phyloP scores from a whole-genome alignment of 2,888 invertebrate genomes.

The Sphinx pinastri region DNA sequence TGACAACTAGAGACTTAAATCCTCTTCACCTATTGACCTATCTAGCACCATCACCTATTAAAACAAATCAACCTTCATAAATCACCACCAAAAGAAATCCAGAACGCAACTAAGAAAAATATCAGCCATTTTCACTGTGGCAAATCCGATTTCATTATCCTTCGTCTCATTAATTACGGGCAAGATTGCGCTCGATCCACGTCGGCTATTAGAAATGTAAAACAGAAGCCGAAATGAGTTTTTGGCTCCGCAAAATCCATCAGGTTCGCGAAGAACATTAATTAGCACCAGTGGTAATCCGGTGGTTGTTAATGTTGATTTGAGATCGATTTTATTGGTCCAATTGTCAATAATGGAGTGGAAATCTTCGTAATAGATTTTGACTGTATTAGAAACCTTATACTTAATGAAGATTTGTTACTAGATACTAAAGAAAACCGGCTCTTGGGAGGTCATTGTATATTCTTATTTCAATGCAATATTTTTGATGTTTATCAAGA shows the following conservation, averaged over 20 bases:
- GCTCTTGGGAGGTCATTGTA: no score
- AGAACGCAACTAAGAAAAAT: constrained; percentile 19
- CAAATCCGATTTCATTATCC: constrained; percentile 66
- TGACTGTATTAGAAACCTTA: no score
- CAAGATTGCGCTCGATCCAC: constrained; percentile 57
- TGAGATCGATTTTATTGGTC: constrained; percentile 30
- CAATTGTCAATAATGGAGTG: not conserved
- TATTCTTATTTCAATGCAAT: no score
- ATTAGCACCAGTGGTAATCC: constrained; percentile 53
- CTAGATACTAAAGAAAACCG: no score
- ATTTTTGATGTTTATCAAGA: no score
- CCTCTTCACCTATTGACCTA: not conserved
- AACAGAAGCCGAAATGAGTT: constrained; percentile 70
- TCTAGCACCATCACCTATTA: not conserved
- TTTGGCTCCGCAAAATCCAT: constrained; percentile 55
- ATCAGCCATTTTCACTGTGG: constrained; percentile 12
- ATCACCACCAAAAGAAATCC: not conserved
- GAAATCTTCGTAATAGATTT: not conserved
- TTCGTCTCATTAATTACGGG: constrained; percentile 64
- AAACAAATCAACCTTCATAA: not conserved
- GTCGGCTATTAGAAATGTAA: constrained; percentile 70
- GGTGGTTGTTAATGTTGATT: constrained; percentile 42
- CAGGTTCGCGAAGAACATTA: constrained; percentile 51
- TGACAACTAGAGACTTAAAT: not conserved
- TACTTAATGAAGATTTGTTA: no score